Evolutionary conservation across 2,797 vertebrate species (phyloP), one percentile per base, ranked within the genome.

Genomic region (Lepus oiostolus): DNA sequence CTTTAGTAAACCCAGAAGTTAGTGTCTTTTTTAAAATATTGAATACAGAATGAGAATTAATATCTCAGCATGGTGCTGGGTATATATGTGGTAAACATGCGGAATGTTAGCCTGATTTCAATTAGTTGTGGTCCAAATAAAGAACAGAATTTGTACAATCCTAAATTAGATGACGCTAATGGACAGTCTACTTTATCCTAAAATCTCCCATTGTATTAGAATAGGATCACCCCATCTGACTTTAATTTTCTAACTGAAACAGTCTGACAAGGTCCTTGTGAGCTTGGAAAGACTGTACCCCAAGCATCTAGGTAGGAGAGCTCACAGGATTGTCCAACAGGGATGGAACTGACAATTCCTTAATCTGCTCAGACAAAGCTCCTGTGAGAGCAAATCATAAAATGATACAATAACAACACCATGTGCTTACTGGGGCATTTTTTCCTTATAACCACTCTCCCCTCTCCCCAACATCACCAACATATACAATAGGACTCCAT

Each of bases 161-260:
- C 84, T 75, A 95, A 96, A 81, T 84, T 81, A 91, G 70, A 83
- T 80, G 77, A 84, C 63, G 21, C 17, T 71, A 67, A 85, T 35
- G 72, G 16, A 74, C 22, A 30, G 12, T 21, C 54, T 62, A 86
- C 7, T 90, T 95, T 76, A 93, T 90, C 90, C 82, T 24, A 79
- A 82, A 60, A 85, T 92, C 22, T 94, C 28, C 7, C 28, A 85
- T 24, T 96, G 32, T 79, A 65, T 89, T 89, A 85, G 9, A 94
- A 97, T 14, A 89, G 17, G 7, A 77, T 62, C 26, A 65, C 82
- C 50, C 58, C 76, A 82, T 83, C 7, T 83, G 88, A 76, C 24
- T 95, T 85, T 92, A 86, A 94, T 91, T 97, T 96, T 92, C 87
- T 38, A 95, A 26, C 71, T 89, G 75, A 96, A 94, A 75, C 47